Evolutionary conservation across 2,113 vertebrate genomes (phyloP), one percentile per base, ranked within the genome.

Genomic region (Camarhynchus parvulus): DNA sequence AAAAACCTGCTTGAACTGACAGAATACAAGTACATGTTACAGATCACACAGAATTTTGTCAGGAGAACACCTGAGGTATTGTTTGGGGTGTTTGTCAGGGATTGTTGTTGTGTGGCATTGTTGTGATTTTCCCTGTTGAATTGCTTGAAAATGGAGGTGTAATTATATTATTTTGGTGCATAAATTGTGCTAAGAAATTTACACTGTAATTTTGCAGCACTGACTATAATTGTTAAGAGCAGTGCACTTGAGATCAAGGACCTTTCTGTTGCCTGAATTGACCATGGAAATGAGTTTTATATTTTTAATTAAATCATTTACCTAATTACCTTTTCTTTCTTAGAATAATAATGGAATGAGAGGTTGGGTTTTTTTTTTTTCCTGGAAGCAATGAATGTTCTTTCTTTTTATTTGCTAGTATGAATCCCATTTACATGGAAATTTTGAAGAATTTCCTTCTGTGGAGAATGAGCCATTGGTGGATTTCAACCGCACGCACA

Each of bases 401-500:
- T 84, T 69, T 70, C 50, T 92, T 93, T 83, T 68, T 53, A 19
- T 87, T 90, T 93, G 20, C 75, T 80, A 99, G 99, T 93, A 98
- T 72, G 99, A 99, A 77, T 96, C 98, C 27, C 84, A 52, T 17
- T 58, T 97, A 37, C 98, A 98, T 68, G 95, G 95, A 83, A 98
- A 92, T 97, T 98, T 99, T 28, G 99, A 99, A 91, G 99, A 99
- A 74, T 99, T 99, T 77, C 98, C 98, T 9, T 97, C 99, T 67
- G 91, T 99, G 94, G 99, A 99, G 89, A 99, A 96, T 1, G 99
- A 99, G 31, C 97, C 98, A 0, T 63, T 99, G 93, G 97, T 99
- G 98, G 99, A 99, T 96, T 99, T 98, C 97, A 99, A 93, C 97
- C 99, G 98, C 62, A 99, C 99, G 98, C 99, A 99, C 97, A 97